Evolutionary conservation across 2,797 vertebrate genomes (phyloP), one percentile per base, ranked within the genome.

Genomic region (Rhincodon typus): DNA sequence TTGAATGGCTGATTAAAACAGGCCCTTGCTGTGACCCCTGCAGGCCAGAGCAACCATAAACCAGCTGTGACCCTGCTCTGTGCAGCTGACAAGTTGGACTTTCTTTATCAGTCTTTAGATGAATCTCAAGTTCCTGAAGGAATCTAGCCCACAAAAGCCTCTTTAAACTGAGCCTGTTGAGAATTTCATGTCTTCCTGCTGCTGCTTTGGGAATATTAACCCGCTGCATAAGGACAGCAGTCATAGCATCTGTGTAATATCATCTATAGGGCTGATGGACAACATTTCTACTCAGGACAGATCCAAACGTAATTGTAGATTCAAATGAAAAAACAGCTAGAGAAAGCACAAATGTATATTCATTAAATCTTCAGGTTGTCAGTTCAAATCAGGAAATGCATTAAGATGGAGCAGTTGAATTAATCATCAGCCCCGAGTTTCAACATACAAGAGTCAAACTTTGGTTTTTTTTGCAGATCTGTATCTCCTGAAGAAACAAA

Each of bases 21-120:
- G 46, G 84, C 77, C 84, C 77, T 95, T 95, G 69, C 72, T 95
- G 84, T 96, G 94, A 94, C 53, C 72, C 91, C 94, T 87, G 88
- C 86, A 79, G 94, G 96, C 88, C 53, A 95, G 34, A 95, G 77
- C 50, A 66, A 86, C 88, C 96, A 23, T 82, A 96, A 95, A 96
- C 86, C 95, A 93, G 88, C 50, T 93, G 70, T 69, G 91, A 66
- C 82, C 94, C 94, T 77, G 30, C 67, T 72, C 53, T 57, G 94
- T 77, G 94, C 67, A 95, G 94, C 94, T 95, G 94, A 95, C 94
- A 95, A 95, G 46, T 57, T 95, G 50, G 94, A 15, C 94, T 95
- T 69, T 95, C 70, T 95, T 74, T 72, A 95, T 95, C 94, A 74
- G 94, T 95, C 46, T 74, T 95, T 50, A 77, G 94, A 95, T 77